A percentile compares a stretch with the other conserved stretches of the same genome.
Conservation (phyloP, 2,888 invertebrate species). For the Philhelius pedissequus region DNA sequence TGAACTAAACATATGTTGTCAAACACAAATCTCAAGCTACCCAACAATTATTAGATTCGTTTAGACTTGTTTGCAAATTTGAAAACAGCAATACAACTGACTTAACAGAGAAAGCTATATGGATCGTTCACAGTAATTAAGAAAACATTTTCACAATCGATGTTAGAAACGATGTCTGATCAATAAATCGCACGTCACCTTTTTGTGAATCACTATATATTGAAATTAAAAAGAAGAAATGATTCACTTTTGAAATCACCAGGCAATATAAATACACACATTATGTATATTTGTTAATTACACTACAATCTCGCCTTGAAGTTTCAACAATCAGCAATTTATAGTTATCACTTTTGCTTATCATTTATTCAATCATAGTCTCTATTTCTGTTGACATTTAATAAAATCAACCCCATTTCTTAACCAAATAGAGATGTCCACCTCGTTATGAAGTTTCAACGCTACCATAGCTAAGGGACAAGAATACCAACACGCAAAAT, state of each 20-base stretch:
- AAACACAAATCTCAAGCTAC: no score
- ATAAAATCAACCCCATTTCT: not conserved
- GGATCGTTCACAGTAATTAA: no score
- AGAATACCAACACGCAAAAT: not conserved
- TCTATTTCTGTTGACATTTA: not conserved
- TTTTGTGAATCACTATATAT: no score
- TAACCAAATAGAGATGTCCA: not conserved
- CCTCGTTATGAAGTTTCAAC: not conserved
- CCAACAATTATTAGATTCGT: no score
- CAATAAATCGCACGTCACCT: no score
- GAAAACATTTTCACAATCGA: no score
- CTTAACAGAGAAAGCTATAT: no score
- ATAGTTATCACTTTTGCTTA: not conserved
- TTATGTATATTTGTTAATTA: not conserved
- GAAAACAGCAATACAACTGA: no score
- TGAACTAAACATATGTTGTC: no score
- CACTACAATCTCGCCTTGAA: not conserved
- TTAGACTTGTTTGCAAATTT: no score
- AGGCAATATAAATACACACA: not conserved
- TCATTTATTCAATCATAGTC: conserved; percentile 17
- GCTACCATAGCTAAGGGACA: not conserved
- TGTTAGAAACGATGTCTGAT: no score
- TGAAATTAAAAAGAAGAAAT: no score
- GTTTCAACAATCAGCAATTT: not conserved
- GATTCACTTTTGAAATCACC: not conserved